Evolutionary conservation across 2,113 vertebrate genomes (phyloP), one percentile per base, ranked within the genome.

Genomic region (Symphodus melops): DNA sequence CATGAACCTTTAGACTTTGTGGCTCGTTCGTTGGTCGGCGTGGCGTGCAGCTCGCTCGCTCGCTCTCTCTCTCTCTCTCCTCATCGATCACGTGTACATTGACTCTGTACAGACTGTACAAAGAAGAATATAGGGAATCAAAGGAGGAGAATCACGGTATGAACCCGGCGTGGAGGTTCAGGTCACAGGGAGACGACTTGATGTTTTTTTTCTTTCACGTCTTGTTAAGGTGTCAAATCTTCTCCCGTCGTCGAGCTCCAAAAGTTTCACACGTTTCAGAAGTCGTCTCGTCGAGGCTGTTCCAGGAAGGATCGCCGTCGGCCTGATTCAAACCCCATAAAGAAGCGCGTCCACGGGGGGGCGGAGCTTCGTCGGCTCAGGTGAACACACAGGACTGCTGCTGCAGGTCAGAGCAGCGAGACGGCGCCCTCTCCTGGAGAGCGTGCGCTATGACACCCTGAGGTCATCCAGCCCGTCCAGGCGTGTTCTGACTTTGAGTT

Each of bases 51-150:
- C 70, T 78, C 79, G 68, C 69, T 75, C 68, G 74, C 81, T 74
- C 68, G 55, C 68, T 76, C 81, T 74, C 68, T 58, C 77, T 82
- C 65, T 71, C 65, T 61, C 78, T 73, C 69, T 67, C 54, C 52
- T 81, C 69, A 85, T 68, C 49, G 66, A 68, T n/a, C 16, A 71
- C 21, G 39, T 88, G 75, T 81, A 85, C 76, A 87, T 85, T 82
- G 56, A 79, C 58, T 80, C 75, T 82, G 81, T 86, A 84, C 77
- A 87, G 72, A 79, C 60, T 56, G 59, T 78, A 87, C 71, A 86
- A 83, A 79, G 61, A 84, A 46, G 63, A 75, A 71, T 72, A 70
- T 59, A 70, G 36, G 63, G 56, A 68, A 64, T 65, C 8, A 33
- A 61, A 44, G 63, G 48, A 70, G 53, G 78, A 48, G 75, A 74